Evolutionary conservation across 2,113 vertebrate species (phyloP), one percentile per base, ranked within the genome.

Genomic region (Hippoglossus stenolepis): DNA sequence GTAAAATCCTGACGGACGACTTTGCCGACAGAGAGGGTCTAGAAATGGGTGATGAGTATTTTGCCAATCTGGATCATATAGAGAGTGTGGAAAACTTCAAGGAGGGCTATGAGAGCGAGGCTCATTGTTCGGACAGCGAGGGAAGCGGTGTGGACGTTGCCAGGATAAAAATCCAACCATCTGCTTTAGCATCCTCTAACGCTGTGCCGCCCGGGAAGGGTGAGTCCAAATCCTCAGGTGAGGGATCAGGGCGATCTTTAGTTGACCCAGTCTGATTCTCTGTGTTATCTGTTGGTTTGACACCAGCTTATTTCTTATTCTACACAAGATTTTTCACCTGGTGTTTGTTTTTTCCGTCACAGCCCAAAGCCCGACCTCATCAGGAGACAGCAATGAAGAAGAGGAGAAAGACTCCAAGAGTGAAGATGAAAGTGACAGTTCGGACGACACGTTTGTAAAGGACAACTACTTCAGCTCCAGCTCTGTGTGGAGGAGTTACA

Each of bases 11-110:
- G 38, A 99, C 97, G 0, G 98, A 99, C 0, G 97, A 99, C 85
- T 99, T 99, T 28, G 98, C 97, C 0, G 98, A 99, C 92, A 99
- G 97, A 64, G 98, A 99, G 66, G 98, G 98, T 45, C 84, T 98
- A 18, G 98, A 99, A 91, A 99, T 99, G 98, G 98, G 98, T 0
- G 98, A 99, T 0, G 97, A 99, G 26, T 99, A 99, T 63, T 99
- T 99, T 2, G 98, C 98, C 31, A 99, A 99, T 89, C 91, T 99
- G 88, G 98, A 99, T 80, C 97, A 99, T 85, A 99, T 99, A 0
- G 98, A 99, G 94, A 99, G 97, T 1, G 98, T 99, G 93, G 98
- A 99, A 93, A 98, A 97, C 91, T 98, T 97, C 90, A 99, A 99
- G 89, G 97, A 99, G 65, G 98, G 98, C 31, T 99, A 99, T 17